These are phyloP conservation scores for Anoplolepis gracilipes DNA, from an alignment of 1,140 invertebrate species.

Conservation along the genomic window DNA sequence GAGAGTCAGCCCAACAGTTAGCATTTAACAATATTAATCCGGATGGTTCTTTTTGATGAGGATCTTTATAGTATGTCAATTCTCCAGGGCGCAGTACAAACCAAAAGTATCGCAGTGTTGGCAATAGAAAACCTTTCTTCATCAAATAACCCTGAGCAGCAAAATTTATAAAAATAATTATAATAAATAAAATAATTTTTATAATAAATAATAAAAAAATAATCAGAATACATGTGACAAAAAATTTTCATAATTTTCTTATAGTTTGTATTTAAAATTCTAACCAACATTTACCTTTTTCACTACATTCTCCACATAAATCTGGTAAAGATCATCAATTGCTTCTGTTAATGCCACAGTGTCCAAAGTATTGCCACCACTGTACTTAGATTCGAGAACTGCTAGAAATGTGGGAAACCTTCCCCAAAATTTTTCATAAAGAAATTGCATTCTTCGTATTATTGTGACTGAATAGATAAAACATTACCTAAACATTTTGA, in stretches of 20 bases:
- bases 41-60: constrained; percentile 90
- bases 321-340: constrained; percentile 91
- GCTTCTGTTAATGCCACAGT: constrained; percentile 89
- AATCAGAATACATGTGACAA: background rate
- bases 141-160: constrained; percentile 87
- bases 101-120: constrained; percentile 92
- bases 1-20: constrained; percentile 89
- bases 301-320: constrained; percentile 93
- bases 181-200: too few relatives aligned
- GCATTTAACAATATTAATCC: constrained; percentile 89
- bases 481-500: constrained; percentile 86
- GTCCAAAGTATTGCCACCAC: constrained; percentile 87
- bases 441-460: background rate
- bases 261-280: background rate
- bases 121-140: constrained; percentile 91
- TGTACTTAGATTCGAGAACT: constrained; percentile 90
- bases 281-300: constrained; percentile 88
- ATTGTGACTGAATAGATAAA: background rate
- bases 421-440: background rate
- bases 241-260: constrained; percentile 8
- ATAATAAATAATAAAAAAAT: too few relatives aligned
- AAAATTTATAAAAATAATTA: background rate
- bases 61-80: constrained; percentile 91
- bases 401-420: constrained; percentile 90
- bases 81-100: constrained; percentile 91